phyloP scores from a whole-genome alignment of 1,140 invertebrate species.

The Drosophila kurseongensis region DNA sequence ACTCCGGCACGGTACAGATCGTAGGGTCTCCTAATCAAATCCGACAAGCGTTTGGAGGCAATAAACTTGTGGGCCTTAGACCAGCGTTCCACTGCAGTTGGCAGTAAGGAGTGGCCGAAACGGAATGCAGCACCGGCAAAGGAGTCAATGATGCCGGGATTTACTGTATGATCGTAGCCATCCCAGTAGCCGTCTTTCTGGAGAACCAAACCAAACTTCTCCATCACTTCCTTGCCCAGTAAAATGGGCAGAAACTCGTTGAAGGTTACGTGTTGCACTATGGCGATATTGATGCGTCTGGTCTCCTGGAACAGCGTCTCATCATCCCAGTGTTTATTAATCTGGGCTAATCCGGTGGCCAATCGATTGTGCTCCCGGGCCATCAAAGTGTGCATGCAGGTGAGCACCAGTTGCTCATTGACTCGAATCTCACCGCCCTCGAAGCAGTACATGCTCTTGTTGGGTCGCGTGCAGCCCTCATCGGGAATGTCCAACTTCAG shows the following conservation, averaged over 20 bases:
- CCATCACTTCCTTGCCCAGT: conserved; percentile 96
- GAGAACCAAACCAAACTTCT: conserved; percentile 93
- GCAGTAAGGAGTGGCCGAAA: conserved; percentile 95
- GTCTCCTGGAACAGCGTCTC: conserved; percentile 97
- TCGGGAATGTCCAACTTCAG: conserved; percentile 96
- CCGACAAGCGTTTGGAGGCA: conserved; percentile 94
- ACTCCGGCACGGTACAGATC: conserved; percentile 96
- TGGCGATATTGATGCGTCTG: conserved; percentile 94
- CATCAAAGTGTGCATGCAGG: conserved; percentile 96
- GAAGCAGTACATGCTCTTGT: conserved; percentile 95
- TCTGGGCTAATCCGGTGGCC: conserved; percentile 89
- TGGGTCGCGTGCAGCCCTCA: conserved; percentile 95
- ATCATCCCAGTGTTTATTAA: conserved; percentile 98
- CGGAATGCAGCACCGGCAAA: conserved; percentile 95
- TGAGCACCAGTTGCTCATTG: conserved; percentile 95
- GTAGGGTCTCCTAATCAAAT: conserved; percentile 94
- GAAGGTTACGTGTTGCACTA: conserved; percentile 97
- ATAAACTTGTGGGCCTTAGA: conserved; percentile 97
- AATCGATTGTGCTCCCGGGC: conserved; percentile 95
- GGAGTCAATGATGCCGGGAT: conserved; percentile 93
- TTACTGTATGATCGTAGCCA: conserved; percentile 93
- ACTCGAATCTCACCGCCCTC: conserved; percentile 97
- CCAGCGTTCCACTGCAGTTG: conserved; percentile 95
- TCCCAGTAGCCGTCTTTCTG: conserved; percentile 96
- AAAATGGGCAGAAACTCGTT: conserved; percentile 97